Evolutionary conservation across 2,888 invertebrate genomes (phyloP).

Genomic region (Arrhopalites spinosus): DNA sequence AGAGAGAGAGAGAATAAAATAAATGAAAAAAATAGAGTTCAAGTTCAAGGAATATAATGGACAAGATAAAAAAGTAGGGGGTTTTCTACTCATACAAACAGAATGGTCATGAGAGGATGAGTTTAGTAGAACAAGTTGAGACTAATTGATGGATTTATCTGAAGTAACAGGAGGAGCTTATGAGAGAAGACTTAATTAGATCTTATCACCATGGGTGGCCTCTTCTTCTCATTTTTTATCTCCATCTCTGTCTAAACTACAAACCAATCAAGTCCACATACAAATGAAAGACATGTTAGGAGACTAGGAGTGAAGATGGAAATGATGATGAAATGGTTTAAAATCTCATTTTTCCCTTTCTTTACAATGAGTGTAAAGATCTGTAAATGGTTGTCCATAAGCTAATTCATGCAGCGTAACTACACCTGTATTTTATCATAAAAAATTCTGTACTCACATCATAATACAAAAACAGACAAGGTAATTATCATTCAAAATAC

Average conservation of each 20-base stretch:
- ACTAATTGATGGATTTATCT: constrained; percentile 27
- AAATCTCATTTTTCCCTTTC: constrained; percentile 2
- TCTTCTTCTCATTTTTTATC: not conserved
- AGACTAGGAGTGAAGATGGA: not conserved
- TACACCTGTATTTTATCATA: too few relatives aligned
- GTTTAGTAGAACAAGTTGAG: not conserved
- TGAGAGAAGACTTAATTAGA: constrained; percentile 28
- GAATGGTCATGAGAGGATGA: too few relatives aligned
- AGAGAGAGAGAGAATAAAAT: too few relatives aligned
- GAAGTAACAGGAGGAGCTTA: not conserved
- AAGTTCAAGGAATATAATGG: too few relatives aligned
- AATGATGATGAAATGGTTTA: not conserved
- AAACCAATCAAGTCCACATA: not conserved
- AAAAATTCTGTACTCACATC: not conserved
- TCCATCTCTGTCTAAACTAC: not conserved
- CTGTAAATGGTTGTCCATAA: too few relatives aligned
- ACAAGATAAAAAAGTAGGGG: too few relatives aligned
- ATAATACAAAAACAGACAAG: not conserved
- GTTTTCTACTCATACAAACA: too few relatives aligned
- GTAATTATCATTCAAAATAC: not conserved
- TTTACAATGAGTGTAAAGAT: too few relatives aligned
- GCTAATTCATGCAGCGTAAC: too few relatives aligned
- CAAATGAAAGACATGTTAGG: not conserved
- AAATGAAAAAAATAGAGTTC: too few relatives aligned
- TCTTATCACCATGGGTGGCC: constrained; percentile 34